A percentile compares a stretch with the other conserved stretches of the same genome.
Conservation (phyloP, 2,113 vertebrate species). For the Chauna torquata region DNA sequence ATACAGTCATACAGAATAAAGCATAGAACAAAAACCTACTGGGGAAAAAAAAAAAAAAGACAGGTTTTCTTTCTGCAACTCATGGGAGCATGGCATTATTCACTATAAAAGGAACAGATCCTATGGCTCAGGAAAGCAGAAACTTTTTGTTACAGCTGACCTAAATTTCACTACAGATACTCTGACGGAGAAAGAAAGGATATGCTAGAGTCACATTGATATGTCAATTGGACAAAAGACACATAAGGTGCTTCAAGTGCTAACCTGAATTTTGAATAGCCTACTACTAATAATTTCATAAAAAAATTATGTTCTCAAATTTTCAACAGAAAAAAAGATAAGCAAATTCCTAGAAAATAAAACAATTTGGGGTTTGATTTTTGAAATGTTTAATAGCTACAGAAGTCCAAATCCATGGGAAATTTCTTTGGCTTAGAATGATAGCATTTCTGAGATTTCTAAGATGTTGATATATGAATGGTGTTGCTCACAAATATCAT, state of each 20-base stretch:
- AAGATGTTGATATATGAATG: background rate
- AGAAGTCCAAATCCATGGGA: background rate
- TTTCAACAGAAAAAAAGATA: background rate
- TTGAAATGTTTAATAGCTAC: background rate
- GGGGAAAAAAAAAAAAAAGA: background rate
- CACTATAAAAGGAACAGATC: conserved; percentile 24
- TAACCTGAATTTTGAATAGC: background rate
- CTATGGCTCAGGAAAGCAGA: conserved; percentile 49
- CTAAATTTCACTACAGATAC: conserved; percentile 58
- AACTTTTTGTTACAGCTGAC: conserved; percentile 66
- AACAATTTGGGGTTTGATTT: fast-evolving
- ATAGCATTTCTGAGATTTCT: background rate
- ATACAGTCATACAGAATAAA: background rate
- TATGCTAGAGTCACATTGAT: conserved; percentile 57
- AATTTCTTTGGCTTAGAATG: background rate
- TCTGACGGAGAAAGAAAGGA: conserved; percentile 15
- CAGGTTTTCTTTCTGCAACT: background rate
- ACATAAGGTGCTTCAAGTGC: conserved; percentile 15
- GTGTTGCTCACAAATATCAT: background rate
- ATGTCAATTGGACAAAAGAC: conserved; percentile 56
- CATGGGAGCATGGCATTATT: background rate
- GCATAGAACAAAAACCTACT: background rate
- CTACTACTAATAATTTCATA: background rate
- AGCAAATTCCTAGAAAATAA: background rate
- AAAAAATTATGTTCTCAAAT: background rate